Evolutionary conservation across 2,888 invertebrate species (phyloP), one percentile per base, ranked within the genome.

Genomic region (Ennomos erosarius): DNA sequence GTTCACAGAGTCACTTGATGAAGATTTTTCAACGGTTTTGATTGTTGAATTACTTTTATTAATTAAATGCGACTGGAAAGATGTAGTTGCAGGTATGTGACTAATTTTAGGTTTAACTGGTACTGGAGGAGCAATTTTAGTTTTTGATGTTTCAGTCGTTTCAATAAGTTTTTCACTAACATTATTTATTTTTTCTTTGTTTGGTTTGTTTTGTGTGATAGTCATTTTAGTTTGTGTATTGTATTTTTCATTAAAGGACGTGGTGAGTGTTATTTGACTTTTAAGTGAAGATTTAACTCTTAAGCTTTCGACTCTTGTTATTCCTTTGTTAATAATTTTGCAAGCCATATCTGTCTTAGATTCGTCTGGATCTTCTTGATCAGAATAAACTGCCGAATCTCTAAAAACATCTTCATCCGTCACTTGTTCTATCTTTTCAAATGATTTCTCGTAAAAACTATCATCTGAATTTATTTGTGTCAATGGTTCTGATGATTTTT

Each of bases 371-470:
- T 95, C 95, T 61, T 95, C 95, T 63, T 93, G 94, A 73, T 97
- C 97, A 64, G 97, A 97, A 81, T 97, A 97, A 70, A 97, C 96
- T 64, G 97, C 97, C 51, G 96, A 96, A 81, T 97, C 97, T 73
- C 97, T 93, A 74, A 96, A 97, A 0, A 94, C 93, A 68, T 95
- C 95, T 69, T 93, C 94, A 61, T 95, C 95, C 36, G 92, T 94
- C 37, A 95, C 92, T 58, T 94, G 95, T 81, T 97, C 97, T 37
- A 96, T 95, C 37, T 94, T 95, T 73, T 96, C 96, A 76, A 96
- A 96, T 0, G 95, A 94, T 68, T 95, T 94, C 78, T 97, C 97
- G 74, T 97, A 97, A 74, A 94, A 96, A 71, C 96, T 95, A 66
- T 96, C 95, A 50, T 94, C 94, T 26, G 94, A 88, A 70, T 84